Base-by-base conservation (phyloP, 2,888 invertebrate species). In the Apodemia duryi region DNA sequence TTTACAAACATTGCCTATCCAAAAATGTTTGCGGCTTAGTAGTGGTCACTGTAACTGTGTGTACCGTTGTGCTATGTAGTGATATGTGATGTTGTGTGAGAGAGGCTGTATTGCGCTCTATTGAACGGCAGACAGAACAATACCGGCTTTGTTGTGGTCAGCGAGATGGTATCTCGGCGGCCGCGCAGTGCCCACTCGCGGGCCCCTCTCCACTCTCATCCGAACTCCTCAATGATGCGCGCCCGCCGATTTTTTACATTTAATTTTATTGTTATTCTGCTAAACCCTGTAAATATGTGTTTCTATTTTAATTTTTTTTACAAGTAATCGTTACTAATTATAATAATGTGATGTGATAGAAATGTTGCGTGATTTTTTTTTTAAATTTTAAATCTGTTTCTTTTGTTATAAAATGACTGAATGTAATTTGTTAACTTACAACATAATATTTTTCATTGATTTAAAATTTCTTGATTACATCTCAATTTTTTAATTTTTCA, bases 1-100 rank as follows among this genome's bases (percentile, higher is more conserved):
- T 80, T 80, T 79, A 75, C 71, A 66, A 65, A 61, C 68, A 66
- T 67, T 66, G 63, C 6, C 67, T 64, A 68, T 77, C 73, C 73
- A 73, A 73, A 73, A 75, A 78, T 77, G 77, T 74, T 70, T 69
- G 71, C 73, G 75, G 75, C 71, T 63, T 43, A 60, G 54, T 62
- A 35, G 28, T 63, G 57, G 41, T 63, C 28, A 41, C 57, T 63
- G 21, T 51, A 61, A 38, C 41, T 35, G 61, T 46, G 35, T 63
- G 61, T 63, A 9, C 63, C 41, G 60, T 29, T 62, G 38, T 49
- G 63, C 63, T 62, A 64, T 64, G 49, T 21, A 38, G 9, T 65
- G 43, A n/a, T 35, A 57, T 71, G 61, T 70, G 67, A 66, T 43
- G 68, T 69, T 66, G 74, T 65, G 72, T 70, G 74, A 69, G 69